phyloP scores from a whole-genome alignment of 2,888 invertebrate species.

The Drosophila atroscutellata region DNA sequence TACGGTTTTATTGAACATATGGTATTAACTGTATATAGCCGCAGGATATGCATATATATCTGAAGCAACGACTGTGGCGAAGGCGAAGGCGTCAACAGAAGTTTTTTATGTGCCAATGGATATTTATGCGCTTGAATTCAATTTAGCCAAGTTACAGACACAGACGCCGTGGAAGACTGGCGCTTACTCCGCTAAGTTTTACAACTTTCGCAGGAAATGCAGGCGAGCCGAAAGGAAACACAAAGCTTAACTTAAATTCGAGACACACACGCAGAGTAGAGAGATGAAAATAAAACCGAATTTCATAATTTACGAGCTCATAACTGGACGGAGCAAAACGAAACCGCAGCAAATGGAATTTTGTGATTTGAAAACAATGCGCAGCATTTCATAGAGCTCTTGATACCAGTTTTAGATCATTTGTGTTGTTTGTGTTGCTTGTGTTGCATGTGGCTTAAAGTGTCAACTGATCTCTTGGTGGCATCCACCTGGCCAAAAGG shows the following conservation, averaged over 20 bases:
- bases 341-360: constrained; percentile 47
- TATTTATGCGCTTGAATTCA: constrained; percentile 57
- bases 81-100: constrained; percentile 70
- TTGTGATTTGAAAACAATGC: constrained; percentile 45
- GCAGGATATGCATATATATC: constrained; percentile 42
- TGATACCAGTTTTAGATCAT: constrained; percentile 32
- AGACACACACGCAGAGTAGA: constrained; percentile 26
- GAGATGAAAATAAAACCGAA: constrained; percentile 47
- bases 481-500: constrained; percentile 24
- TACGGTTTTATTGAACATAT: background rate
- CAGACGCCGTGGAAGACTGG: constrained; percentile 33
- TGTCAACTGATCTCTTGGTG: constrained; percentile 38
- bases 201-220: constrained; percentile 77
- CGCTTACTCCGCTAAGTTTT: constrained; percentile 47
- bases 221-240: constrained; percentile 58
- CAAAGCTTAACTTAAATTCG: constrained; percentile 62
- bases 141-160: constrained; percentile 45
- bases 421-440: constrained; percentile 23
- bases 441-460: constrained; percentile 13
- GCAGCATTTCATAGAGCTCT: constrained; percentile 40
- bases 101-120: constrained; percentile 74
- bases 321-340: constrained; percentile 63
- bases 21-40: constrained; percentile 23
- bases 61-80: constrained; percentile 21
- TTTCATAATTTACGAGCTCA: constrained; percentile 76